Evolutionary conservation across 2,113 vertebrate genomes (phyloP), one percentile per base, ranked within the genome.

Genomic region (Dissostichus mawsoni): DNA sequence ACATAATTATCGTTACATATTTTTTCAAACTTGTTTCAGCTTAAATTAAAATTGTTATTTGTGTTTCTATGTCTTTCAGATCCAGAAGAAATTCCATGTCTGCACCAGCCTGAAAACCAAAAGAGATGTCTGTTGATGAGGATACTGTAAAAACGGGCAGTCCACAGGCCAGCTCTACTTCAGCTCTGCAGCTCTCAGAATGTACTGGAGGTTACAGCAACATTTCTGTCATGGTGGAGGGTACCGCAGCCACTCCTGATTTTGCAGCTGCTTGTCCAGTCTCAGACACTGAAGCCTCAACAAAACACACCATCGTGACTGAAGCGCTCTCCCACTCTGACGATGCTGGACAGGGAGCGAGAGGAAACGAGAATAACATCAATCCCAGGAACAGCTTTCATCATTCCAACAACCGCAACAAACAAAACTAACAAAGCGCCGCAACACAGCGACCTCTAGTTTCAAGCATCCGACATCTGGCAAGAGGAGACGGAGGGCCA

Each of bases 401-500:
- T 75, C 92, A 91, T 69, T 87, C 95, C 90, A 87, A 95, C 90
- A 96, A 23, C 92, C 91, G 1, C 91, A 89, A 1, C 93, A 94
- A 61, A 92, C 86, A 1, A 94, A 87, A 56, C 86, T 95, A 9
- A 92, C 94, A 14, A 98, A 97, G 82, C 92, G 97, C 0, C 95
- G 97, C 51, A 96, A 95, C 93, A 97, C 97, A 5, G 94, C 95
- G 69, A 96, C 89, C 29, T 84, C 82, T 0, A 93, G 95, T 1
- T 96, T 97, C 89, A 97, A 97, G 79, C 95, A 97, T 83, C 96
- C 96, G 0, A 85, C 94, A 5, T 94, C 90, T 33, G 96, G 96
- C 83, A 98, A 98, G 83, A 95, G 96, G 63, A 94, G 97, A 11
- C 93, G 97, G 53, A 93, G 97, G 61, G 95, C 96, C 48, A 96